Conservation (phyloP, 2,888 invertebrate genomes). For the Tromatobia lineatoria region DNA sequence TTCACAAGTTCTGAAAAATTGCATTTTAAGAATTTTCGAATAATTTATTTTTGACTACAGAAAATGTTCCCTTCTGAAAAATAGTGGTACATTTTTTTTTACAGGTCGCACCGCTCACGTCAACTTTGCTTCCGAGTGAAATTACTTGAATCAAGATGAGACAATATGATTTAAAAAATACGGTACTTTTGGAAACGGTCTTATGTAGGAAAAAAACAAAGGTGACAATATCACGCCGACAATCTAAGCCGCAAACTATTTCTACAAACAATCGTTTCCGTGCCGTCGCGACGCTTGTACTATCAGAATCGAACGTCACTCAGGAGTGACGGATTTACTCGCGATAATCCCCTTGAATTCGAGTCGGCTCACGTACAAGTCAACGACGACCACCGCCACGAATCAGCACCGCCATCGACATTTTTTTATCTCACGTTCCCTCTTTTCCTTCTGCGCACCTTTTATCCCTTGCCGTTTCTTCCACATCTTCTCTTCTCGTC, state of each 20-base stretch:
- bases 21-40: too few relatives aligned
- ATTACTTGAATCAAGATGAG: background rate
- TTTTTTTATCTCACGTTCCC: slow-evolving; percentile 2
- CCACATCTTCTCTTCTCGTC: slow-evolving; percentile 1
- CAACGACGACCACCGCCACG: slow-evolving; percentile 51
- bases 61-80: too few relatives aligned
- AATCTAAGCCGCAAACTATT: slow-evolving; percentile 8
- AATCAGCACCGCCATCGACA: slow-evolving; percentile 23
- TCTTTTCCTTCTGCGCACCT: slow-evolving; percentile 2
- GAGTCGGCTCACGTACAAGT: slow-evolving; percentile 63
- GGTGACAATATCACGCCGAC: background rate
- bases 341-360: slow-evolving; percentile 50
- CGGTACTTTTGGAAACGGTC: background rate
- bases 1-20: too few relatives aligned
- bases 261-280: slow-evolving; percentile 1
- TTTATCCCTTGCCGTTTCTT: background rate
- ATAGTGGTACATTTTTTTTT: too few relatives aligned
- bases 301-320: slow-evolving; percentile 44
- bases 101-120: too few relatives aligned
- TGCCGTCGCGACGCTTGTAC: slow-evolving; percentile 26
- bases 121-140: too few relatives aligned
- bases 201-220: background rate
- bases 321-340: slow-evolving; percentile 54
- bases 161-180: background rate
- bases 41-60: too few relatives aligned